Base-by-base conservation (phyloP, 23 tunicate genomes). In the Trididemnum nubilum region DNA sequence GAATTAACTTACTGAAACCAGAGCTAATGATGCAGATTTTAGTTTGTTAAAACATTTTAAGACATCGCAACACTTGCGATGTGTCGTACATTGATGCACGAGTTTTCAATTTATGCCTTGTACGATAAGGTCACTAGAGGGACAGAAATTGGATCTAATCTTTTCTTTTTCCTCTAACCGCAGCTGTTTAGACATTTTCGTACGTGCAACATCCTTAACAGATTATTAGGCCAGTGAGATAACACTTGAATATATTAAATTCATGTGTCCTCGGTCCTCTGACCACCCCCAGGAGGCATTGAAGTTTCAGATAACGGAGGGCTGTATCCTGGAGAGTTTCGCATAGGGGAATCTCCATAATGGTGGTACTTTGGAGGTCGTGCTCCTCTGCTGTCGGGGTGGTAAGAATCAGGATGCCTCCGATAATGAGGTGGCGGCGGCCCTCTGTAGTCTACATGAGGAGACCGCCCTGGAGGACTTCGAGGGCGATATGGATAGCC, bases 401-500 rank as follows among this genome's bases (percentile, higher is more conserved):
- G 78, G 29, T 30, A 52, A 49, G 24, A 33, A 23, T 63, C 33
- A 28, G 73, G 67, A n/a, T 44, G 82, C 30, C 78, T 52, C 2
- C 79, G 78, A 60, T 73, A 35, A 57, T 81, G 82, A 63, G 44
- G 82, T 1, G 36, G 83, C 49, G 63, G 66, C 34, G 37, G 52
- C 72, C 59, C 29, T 49, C 83, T 71, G 72, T 64, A 85, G 51
- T 85, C 90, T 1, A 65, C 25, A 28, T 78, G 90, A 22, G 82
- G 90, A 25, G 79, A 69, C 31, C 83, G 24, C 2, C 90, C 83
- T 4, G 90, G 84, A 24, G 87, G 80, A 36, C 80, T 83, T n/a
- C 90, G 36, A 0, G 77, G 84, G 30, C 71, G 64, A 50, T 79
- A 70, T 1, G 72, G 87, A 34, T 76, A 73, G n/a, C 72, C 37